These are phyloP conservation scores for Parapristionchus giblindavisi DNA, from an alignment of 2,888 invertebrate species.

Conservation along the genomic window DNA sequence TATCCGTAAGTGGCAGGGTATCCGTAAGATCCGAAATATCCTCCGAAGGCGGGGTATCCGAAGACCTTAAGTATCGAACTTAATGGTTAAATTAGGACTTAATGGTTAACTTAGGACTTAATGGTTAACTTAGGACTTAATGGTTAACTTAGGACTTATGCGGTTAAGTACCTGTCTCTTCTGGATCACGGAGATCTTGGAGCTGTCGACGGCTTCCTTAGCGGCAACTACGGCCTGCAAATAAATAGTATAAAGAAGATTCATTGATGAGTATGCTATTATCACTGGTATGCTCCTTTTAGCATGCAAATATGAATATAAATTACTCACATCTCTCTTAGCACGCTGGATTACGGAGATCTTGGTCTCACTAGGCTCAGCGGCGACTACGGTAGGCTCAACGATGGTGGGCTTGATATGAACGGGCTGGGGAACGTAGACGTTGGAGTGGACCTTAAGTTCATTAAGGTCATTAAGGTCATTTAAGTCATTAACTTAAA, in stretches of 20 bases:
- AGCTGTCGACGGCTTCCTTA: neutral
- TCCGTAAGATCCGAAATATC: neutral
- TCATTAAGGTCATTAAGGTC: too few species aligned
- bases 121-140: neutral
- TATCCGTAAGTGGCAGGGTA: neutral
- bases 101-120: neutral
- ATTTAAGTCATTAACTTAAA: too few species aligned
- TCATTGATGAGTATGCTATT: neutral
- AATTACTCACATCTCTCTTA: slow-evolving; percentile 11
- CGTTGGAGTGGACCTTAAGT: neutral
- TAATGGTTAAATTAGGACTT: neutral
- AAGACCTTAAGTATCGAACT: neutral
- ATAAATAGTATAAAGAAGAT: too few species aligned
- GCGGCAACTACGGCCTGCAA: too few species aligned
- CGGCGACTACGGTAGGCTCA: neutral
- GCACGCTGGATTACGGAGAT: slow-evolving; percentile 30
- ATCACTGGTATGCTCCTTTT: too few species aligned
- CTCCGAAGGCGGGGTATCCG: slow-evolving; percentile 20
- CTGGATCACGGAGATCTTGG: neutral
- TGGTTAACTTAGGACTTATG: neutral
- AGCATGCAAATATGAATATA: neutral
- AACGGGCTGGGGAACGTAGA: neutral
- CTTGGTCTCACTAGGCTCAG: slow-evolving; percentile 26
- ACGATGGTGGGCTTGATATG: neutral
- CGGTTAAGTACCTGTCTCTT: neutral